Base-by-base conservation (phyloP, 2,888 invertebrate genomes). In the Stenurella melanura region DNA sequence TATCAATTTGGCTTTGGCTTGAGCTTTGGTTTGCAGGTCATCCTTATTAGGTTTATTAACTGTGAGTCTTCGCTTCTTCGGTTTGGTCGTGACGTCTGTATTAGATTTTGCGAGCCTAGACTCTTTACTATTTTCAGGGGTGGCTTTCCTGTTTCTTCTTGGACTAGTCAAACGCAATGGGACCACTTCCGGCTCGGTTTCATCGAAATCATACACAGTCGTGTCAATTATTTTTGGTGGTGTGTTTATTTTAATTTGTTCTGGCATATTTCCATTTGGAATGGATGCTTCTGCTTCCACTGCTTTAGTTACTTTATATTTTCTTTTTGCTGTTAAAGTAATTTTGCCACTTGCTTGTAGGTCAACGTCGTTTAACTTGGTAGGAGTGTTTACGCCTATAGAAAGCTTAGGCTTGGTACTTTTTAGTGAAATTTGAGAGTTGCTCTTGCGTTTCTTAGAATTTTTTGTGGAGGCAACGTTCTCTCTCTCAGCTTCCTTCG, bases 131-230 rank as follows among this genome's bases (percentile, higher is more conserved):
- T n/a, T n/a, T 15, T n/a, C 50, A 15, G 50, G 15, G 17, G 34
- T 18, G 9, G 18, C 11, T 15, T 26, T 15, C 15, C 15, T 69
- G 1, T 69, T 19, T 58, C 57, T 69, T 19, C 34, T 58, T 4
- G 74, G 60, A 0, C 21, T 66, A 19, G 64, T 75, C 21, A 60
- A 63, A 15, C 78, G 57, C 21, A 78, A 30, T 10, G 78, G 77
- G 5, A 38, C 42, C 6, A 73, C 19, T 67, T 78, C 78, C 1
- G 78, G 76, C 67, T 78, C 78, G 0, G 76, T 58, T 21, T 81
- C 81, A 19, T 80, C 78, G 30, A 81, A 81, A 68, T 81, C 81
- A 61, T 80, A 81, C 3, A 81, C 75, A 0, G 79, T 75, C 15
- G 78, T 77, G 38, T 80, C 80, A 1, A 64, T 58, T 61, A 79